Base-by-base conservation (phyloP, 2,888 invertebrate species). In the Acrocyrtus sp. region DNA sequence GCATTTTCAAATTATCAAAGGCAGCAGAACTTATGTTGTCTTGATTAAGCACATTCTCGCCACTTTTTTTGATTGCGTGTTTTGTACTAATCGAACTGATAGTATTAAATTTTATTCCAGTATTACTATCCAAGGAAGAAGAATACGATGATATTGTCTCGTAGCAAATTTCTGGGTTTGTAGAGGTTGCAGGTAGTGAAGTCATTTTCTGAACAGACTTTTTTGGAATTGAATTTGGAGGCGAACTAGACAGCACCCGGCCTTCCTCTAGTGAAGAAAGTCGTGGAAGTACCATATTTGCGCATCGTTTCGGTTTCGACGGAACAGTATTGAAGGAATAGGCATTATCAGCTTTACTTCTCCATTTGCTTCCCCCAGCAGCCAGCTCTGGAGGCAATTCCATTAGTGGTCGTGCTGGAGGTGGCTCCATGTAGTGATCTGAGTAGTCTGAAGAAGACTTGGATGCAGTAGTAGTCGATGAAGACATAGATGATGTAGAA, bases 71-170 rank as follows among this genome's bases (percentile, higher is more conserved):
- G 17, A 19, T 58, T 39, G 41, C 27, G 22, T 54, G 1, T 26
- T 72, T 72, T 72, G 72, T 65, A 72, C 65, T 72, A 43, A 58
- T 34, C 21, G 56, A 51, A 60, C 72, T 65, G 72, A 72, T 72
- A 65, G 72, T 67, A 34, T 72, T 53, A 45, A 72, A 72, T 45
- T 66, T 66, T 3, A 26, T 54, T 10, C n/a, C 24, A 22, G 17
- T 43, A 8, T 51, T 29, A 19, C 26, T 12, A 17, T 17, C 24
- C 19, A 72, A 66, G 21, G 69, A 58, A 15, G 75, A 72, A 1
- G 75, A 72, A 47, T 74, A 76, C 0, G 73, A 75, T 24, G 79
- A 74, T 15, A 80, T 66, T 1, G 77, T 60, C 48, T 80, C 80
- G 53, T 80, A 80, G 24, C 67, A 63, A 4, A 68, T 50, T 6